Percentiles rank a stretch among this genome's conserved stretches.
Conservation (phyloP, 2,113 vertebrate genomes). For the Corvus cornix region DNA sequence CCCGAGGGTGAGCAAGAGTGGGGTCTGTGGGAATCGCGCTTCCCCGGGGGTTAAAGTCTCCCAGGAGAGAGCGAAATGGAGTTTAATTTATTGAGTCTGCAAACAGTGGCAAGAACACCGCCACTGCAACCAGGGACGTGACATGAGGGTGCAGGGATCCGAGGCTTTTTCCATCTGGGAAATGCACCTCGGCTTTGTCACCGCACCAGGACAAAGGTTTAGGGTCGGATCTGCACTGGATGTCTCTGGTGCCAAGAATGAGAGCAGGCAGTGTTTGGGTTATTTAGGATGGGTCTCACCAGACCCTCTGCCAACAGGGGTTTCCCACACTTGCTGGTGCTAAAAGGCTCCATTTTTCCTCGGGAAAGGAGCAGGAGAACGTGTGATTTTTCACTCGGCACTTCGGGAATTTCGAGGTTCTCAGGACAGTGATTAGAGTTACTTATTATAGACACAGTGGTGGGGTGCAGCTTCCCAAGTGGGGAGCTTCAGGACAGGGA, state of each 20-base stretch:
- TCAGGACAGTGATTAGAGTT: background rate
- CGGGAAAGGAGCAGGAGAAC: background rate
- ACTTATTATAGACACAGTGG: background rate
- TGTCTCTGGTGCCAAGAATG: background rate
- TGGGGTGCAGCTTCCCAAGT: background rate
- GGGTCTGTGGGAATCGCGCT: background rate
- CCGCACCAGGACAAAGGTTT: background rate
- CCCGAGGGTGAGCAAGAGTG: background rate
- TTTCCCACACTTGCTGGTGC: background rate
- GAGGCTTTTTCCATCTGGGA: background rate
- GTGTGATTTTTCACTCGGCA: background rate
- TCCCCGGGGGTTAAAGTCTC: background rate
- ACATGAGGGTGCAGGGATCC: no score
- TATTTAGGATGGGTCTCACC: background rate
- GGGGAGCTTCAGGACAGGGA: background rate
- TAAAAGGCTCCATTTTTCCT: background rate
- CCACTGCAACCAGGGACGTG: background rate
- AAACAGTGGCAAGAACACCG: background rate
- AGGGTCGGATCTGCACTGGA: background rate
- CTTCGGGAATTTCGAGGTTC: background rate
- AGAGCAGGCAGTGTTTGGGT: background rate
- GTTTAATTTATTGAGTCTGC: background rate
- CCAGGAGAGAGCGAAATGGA: background rate
- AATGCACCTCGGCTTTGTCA: background rate
- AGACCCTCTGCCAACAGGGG: background rate